A percentile compares a stretch with the other conserved stretches of the same genome.
Conservation (phyloP, 2,888 invertebrate genomes). For the Apotomis turbidana region DNA sequence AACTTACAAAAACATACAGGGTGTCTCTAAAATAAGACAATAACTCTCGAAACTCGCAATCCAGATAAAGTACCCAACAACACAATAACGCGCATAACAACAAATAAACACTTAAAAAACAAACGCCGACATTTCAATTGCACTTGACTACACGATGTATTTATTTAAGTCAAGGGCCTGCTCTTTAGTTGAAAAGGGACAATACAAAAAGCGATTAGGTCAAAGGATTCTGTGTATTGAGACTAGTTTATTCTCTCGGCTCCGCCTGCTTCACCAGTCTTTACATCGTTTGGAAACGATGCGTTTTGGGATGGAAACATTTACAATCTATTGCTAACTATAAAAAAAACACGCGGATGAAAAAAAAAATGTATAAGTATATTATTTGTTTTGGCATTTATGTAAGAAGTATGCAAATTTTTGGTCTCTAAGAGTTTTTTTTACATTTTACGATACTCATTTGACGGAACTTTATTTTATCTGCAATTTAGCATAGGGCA, state of each 20-base stretch:
- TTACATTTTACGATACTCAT: too few relatives aligned
- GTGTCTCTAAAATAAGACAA: conserved; percentile 9
- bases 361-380: too few relatives aligned
- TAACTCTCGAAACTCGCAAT: conserved; percentile 18
- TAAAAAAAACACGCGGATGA: too few relatives aligned
- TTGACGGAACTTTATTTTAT: too few relatives aligned
- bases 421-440: too few relatives aligned
- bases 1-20: conserved; percentile 17
- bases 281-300: too few relatives aligned
- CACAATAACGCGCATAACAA: conserved; percentile 15
- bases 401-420: too few relatives aligned
- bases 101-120: conserved; percentile 26
- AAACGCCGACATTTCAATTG: conserved; percentile 35
- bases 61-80: conserved; percentile 32
- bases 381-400: too few relatives aligned
- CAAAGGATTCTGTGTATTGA: conserved; percentile 6
- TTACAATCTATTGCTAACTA: too few relatives aligned
- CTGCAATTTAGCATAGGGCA: too few relatives aligned
- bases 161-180: conserved; percentile 46
- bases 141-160: conserved; percentile 42
- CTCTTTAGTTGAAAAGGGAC: conserved; percentile 31
- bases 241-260: not conserved
- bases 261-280: too few relatives aligned
- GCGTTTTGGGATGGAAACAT: too few relatives aligned
- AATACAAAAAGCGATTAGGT: not conserved